Evolutionary conservation across 2,797 vertebrate species (phyloP).

Genomic region (Parambassis ranga): DNA sequence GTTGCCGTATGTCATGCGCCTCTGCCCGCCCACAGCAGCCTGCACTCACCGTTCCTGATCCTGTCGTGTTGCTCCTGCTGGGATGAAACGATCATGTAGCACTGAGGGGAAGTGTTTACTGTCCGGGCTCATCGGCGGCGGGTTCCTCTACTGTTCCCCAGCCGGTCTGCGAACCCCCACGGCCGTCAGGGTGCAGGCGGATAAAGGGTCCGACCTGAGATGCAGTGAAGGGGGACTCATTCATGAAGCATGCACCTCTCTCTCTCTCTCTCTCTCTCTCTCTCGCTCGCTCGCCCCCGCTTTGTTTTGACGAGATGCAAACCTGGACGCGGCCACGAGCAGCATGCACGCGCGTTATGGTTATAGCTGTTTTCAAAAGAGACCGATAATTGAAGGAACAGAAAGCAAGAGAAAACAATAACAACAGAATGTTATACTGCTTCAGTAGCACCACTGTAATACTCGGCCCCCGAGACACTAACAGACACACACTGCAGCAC

Average conservation of each 20-base stretch:
- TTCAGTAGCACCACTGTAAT: too few relatives aligned
- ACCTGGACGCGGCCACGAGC: conserved; percentile 50
- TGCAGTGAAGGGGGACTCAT: conserved; percentile 23
- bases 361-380: conserved; percentile 8
- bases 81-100: conserved; percentile 53
- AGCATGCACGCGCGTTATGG: conserved; percentile 45
- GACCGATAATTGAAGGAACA: not conserved
- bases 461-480: too few relatives aligned
- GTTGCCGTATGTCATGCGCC: conserved; percentile 59
- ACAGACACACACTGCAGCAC: not conserved
- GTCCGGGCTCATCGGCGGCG: conserved; percentile 41
- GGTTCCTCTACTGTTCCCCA: conserved; percentile 26
- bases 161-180: conserved; percentile 32
- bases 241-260: conserved; percentile 66
- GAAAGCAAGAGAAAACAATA: not conserved
- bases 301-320: conserved; percentile 80
- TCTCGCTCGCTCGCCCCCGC: conserved; percentile 67
- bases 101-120: conserved; percentile 2
- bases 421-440: too few relatives aligned
- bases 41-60: conserved; percentile 64
- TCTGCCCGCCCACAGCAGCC: conserved; percentile 52
- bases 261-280: conserved; percentile 22
- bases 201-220: conserved; percentile 44
- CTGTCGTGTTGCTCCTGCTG: conserved; percentile 51
- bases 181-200: conserved; percentile 48